Evolutionary conservation across 2,888 invertebrate genomes (phyloP), one percentile per base, ranked within the genome.

Genomic region (Leptura quadrifasciata): DNA sequence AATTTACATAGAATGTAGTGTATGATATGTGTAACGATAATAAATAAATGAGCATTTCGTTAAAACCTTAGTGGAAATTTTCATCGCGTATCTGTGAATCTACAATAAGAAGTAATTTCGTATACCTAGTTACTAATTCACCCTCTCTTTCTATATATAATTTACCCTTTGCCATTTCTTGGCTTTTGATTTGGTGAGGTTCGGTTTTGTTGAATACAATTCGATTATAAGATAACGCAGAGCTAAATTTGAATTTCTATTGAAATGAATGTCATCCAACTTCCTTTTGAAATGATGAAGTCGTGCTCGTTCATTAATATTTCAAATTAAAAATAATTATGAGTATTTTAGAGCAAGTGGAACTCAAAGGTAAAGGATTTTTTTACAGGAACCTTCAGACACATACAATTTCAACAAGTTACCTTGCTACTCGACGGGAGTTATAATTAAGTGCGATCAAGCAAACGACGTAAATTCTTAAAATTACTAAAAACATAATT

Each of bases 151-250:
- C n/a, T 81, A 81, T 83, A 82, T 82, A 84, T 83, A 83, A 84
- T 84, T 82, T 81, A 82, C 82, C 83, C 83, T 82, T 84, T 84
- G 80, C 83, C 83, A 80, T 80, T 83, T 82, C 81, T 78, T 77
- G 76, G 75, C 80, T 79, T 81, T 79, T 81, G 81, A 82, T 76
- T 80, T 74, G 79, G 78, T 80, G 79, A 39, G 63, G 20, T 80
- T 83, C 81, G 80, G 76, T 78, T 79, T 79, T 81, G 81, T 81
- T 80, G 81, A 76, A 77, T 79, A 70, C 78, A 79, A 82, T 81
- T 82, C 81, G 83, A 83, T 83, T 82, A 82, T 76, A 74, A 80
- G 83, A 83, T 83, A 83, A 82, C 80, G 78, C 80, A 79, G 79
- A 80, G 77, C 81, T 72, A 77, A 83, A 83, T 83, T 83, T 83